Evolutionary conservation across 2,888 invertebrate genomes (phyloP), one percentile per base, ranked within the genome.

Genomic region (Agapostemon virescens): DNA sequence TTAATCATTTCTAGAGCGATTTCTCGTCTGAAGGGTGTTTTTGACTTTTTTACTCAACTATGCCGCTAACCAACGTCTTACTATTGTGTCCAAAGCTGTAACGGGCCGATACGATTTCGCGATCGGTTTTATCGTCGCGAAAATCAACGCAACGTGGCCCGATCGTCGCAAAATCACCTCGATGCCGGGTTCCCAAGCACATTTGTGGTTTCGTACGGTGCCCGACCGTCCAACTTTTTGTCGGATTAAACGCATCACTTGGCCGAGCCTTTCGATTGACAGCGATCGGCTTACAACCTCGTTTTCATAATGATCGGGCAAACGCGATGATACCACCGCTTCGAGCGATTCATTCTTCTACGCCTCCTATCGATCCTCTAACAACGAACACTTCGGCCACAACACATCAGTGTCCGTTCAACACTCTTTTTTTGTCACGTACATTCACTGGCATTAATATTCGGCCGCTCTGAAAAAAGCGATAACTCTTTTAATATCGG

Each of bases 201-300:
- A 55, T 88, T 89, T 86, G 86, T 85, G 87, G 88, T 87, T 86
- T 86, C 61, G 87, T 88, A 84, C 84, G 85, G 78, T 82, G 80
- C 81, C 36, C 42, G 13, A 26, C 9, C 9, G 66, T 55, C 77
- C 40, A 71, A 80, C 87, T 89, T 74, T 88, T 88, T 87, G 86
- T 73, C 85, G 77, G 83, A 89, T 88, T 88, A 86, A 87, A 88
- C 85, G 86, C 87, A 88, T 87, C 87, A 83, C 77, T 86, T 86
- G 76, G 40, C 69, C 73, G 69, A 73, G 52, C 55, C 64, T 49
- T 79, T 36, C 76, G 72, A 84, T 81, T 79, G 84, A 81, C 84
- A 85, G 77, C 68, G 66, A 79, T 84, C 76, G 74, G n/a, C 36
- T 79, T 67, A 66, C 68, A 69, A 55, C 67, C 42, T 67, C 61